These are phyloP conservation scores for Sesamia inferens DNA, from an alignment of 2,888 invertebrate species.

Conservation along the genomic window DNA sequence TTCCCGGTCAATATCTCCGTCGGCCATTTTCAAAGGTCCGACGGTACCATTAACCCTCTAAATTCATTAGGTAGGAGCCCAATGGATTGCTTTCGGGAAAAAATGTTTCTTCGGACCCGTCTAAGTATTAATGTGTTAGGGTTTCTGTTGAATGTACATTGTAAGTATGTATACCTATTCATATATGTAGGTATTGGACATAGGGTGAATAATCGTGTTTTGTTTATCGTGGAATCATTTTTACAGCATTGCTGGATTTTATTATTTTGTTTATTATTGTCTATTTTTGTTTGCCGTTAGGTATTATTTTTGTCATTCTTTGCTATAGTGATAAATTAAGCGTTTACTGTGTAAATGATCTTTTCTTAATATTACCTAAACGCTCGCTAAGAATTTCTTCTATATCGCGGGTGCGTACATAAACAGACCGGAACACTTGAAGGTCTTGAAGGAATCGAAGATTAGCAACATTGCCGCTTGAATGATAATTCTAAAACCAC, in stretches of 20 bases:
- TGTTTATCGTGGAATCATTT: constrained; percentile 15
- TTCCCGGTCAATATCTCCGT: constrained; percentile 54
- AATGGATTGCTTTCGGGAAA: constrained; percentile 75
- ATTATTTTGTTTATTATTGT: not conserved
- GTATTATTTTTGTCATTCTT: not conserved
- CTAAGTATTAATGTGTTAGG: constrained; percentile 46
- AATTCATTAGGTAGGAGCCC: constrained; percentile 73
- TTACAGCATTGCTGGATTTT: too few species aligned
- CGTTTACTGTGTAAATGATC: too few species aligned
- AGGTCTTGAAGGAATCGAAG: not conserved
- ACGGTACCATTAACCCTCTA: constrained; percentile 69
- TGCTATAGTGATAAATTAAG: not conserved
- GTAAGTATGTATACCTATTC: not conserved
- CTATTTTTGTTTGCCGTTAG: not conserved
- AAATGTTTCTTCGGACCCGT: constrained; percentile 69
- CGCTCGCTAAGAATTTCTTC: too few species aligned
- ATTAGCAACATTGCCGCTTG: not conserved
- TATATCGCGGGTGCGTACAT: too few species aligned
- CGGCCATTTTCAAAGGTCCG: constrained; percentile 62
- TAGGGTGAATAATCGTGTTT: constrained; percentile 23
- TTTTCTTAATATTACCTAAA: too few species aligned
- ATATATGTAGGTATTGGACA: constrained; percentile 9
- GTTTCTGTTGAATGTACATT: constrained; percentile 27
- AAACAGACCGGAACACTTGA: too few species aligned
- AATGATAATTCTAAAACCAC: not conserved